Conservation (phyloP, 1,140 invertebrate genomes). For the Drosophila willistoni region DNA sequence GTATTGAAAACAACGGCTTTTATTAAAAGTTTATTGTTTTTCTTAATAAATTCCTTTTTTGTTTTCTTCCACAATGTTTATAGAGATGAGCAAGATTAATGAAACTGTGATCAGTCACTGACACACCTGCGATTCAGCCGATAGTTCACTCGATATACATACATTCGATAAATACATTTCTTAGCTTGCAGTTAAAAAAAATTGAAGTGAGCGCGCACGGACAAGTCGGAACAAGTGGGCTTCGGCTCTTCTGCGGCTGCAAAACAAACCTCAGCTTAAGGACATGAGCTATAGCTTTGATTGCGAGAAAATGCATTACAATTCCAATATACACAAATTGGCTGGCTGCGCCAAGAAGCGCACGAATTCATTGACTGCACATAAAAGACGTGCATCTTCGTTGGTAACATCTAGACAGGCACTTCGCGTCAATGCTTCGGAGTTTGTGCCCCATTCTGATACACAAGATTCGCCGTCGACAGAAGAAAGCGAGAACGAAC, state of each 20-base stretch:
- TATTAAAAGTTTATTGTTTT: not conserved
- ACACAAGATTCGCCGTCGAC: not conserved
- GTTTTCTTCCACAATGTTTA: conserved; percentile 4
- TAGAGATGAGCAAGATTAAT: not conserved
- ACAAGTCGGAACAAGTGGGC: not conserved
- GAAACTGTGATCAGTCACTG: not conserved
- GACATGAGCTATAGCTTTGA: not conserved
- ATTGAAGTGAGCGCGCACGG: conserved; percentile 8
- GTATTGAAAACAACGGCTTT: not conserved
- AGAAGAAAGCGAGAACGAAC: conserved; percentile 6
- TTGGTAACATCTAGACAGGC: not conserved
- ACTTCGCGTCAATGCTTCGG: conserved; percentile 36
- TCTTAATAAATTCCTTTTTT: conserved; percentile 8
- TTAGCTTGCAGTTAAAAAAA: not conserved
- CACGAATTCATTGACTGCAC: conserved; percentile 15
- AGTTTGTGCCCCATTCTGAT: conserved; percentile 36
- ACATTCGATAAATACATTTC: not conserved
- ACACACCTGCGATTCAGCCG: not conserved
- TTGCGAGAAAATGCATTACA: conserved; percentile 9
- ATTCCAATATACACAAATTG: conserved; percentile 15
- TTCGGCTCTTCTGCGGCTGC: not conserved
- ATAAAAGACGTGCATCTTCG: not conserved
- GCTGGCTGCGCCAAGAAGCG: conserved; percentile 18
- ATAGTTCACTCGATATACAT: not conserved
- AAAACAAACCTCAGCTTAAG: too few relatives aligned